Evolutionary conservation across 2,113 vertebrate species (phyloP).

Genomic region (Prionailurus viverrinus): DNA sequence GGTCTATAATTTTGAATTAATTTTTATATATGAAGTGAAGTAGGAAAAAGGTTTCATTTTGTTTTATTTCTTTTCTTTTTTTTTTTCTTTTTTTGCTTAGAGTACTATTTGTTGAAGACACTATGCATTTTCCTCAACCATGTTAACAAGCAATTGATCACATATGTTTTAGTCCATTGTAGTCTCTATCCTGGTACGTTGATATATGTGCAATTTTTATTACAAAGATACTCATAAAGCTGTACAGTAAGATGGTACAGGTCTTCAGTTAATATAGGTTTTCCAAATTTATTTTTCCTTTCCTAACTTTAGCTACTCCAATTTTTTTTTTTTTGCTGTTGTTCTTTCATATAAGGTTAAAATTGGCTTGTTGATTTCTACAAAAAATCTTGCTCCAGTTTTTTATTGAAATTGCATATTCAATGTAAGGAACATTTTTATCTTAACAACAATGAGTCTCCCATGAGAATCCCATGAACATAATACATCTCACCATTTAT

Average conservation of each 20-base stretch:
- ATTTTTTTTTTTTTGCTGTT: not conserved
- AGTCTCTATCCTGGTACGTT: not conserved
- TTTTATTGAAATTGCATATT: not conserved
- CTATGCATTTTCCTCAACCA: not conserved
- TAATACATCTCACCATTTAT: not conserved
- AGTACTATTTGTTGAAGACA: not conserved
- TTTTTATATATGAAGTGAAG: not conserved
- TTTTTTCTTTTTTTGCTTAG: not conserved
- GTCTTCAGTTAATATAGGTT: not conserved
- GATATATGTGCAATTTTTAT: not conserved
- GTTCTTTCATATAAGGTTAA: not conserved
- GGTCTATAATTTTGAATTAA: not conserved
- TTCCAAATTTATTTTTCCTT: not conserved
- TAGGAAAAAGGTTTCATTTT: not conserved
- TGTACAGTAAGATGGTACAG: not conserved
- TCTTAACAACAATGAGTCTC: not conserved
- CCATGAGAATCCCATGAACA: not conserved
- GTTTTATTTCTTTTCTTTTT: not conserved
- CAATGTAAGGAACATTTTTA: not conserved
- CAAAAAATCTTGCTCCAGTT: not conserved
- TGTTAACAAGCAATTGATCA: not conserved
- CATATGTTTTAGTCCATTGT: not conserved
- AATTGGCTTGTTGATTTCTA: not conserved
- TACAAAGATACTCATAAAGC: not conserved
- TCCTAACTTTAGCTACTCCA: not conserved